Percentiles rank a stretch among this genome's conserved stretches.
Conservation (phyloP, 2,113 vertebrate species). For the Nothocercus nigrocapillus region DNA sequence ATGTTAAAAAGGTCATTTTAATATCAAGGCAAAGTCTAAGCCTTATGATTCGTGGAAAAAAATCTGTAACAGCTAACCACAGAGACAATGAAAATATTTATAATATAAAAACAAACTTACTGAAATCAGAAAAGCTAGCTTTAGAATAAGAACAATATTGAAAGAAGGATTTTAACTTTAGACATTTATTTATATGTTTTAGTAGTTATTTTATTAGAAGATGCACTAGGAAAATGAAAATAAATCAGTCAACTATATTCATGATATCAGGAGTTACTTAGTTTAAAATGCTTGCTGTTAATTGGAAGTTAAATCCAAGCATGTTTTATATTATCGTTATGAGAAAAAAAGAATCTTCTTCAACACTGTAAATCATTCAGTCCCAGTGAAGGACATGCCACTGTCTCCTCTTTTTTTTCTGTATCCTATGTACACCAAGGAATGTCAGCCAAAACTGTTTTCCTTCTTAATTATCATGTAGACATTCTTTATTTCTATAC, state of each 20-base stretch:
- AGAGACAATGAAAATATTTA: background rate
- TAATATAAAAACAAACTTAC: background rate
- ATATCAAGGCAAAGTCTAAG: conserved; percentile 11
- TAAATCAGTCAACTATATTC: background rate
- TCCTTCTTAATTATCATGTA: background rate
- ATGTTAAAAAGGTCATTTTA: conserved; percentile 26
- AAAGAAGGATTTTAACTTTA: background rate
- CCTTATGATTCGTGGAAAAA: background rate
- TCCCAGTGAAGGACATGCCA: background rate
- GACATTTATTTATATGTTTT: background rate
- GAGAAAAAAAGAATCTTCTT: background rate
- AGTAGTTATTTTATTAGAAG: background rate
- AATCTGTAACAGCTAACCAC: background rate
- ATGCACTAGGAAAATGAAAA: background rate
- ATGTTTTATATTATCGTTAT: background rate
- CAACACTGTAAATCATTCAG: background rate
- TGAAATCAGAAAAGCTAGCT: background rate
- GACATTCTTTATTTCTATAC: background rate
- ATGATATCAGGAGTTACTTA: background rate
- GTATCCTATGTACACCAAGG: fast-evolving
- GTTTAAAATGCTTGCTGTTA: background rate
- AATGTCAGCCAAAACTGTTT: background rate
- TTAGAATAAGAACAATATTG: background rate
- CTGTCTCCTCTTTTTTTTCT: background rate
- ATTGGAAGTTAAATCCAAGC: background rate